Percentiles rank a stretch among this genome's conserved stretches.
These are phyloP conservation scores for Drosophila peninsularis DNA, from an alignment of 2,888 invertebrate genomes.

Conservation along the genomic window DNA sequence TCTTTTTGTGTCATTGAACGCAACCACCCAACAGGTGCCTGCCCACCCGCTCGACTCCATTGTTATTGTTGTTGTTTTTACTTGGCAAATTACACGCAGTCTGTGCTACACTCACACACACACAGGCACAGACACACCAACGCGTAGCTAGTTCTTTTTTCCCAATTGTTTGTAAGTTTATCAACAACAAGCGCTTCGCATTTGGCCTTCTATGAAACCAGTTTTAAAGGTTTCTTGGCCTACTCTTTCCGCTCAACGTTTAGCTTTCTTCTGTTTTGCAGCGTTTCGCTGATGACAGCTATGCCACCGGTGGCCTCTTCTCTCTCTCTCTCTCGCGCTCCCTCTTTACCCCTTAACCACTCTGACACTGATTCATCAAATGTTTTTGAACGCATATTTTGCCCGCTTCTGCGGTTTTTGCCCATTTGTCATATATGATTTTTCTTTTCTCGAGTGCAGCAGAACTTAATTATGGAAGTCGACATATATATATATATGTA, in stretches of 20 bases:
- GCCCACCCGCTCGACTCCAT: conserved; percentile 31
- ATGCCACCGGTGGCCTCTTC: conserved; percentile 51
- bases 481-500: background rate
- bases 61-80: conserved; percentile 38
- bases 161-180: conserved; percentile 57
- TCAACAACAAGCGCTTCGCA: conserved; percentile 43
- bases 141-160: conserved; percentile 40
- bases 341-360: background rate
- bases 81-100: conserved; percentile 62
- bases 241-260: conserved; percentile 62
- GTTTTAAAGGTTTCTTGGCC: conserved; percentile 70
- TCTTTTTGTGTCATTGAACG: conserved; percentile 75
- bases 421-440: conserved; percentile 42
- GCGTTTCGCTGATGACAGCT: conserved; percentile 74
- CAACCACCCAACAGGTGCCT: conserved; percentile 55
- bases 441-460: conserved; percentile 12
- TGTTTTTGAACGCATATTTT: conserved; percentile 41
- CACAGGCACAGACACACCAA: conserved; percentile 1
- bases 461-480: conserved; percentile 20
- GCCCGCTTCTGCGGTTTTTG: conserved; percentile 25
- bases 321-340: background rate
- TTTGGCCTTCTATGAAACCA: conserved; percentile 74
- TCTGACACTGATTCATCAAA: conserved; percentile 60
- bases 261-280: conserved; percentile 74
- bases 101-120: conserved; percentile 15